Evolutionary conservation across 2,888 invertebrate species (phyloP), one percentile per base, ranked within the genome.

Genomic region (Cotesia congregata): DNA sequence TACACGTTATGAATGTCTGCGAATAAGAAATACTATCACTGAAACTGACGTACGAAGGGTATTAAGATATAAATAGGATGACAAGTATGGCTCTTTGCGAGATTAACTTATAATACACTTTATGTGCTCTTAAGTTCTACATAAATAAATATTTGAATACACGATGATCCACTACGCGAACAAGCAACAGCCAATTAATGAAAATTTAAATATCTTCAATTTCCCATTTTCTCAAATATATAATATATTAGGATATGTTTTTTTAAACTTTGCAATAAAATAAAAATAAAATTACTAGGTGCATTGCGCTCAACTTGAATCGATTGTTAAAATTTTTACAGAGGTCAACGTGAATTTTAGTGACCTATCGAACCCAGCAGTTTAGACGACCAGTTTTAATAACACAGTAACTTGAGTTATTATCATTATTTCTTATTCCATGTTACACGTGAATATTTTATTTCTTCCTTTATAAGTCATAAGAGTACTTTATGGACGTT

Each of bases 291-390:
- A 65, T 65, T 38, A 65, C 12, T 65, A 20, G 68, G 68, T 68
- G 74, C 74, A 74, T 74, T 68, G 74, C 68, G 74, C 68, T 62
- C 68, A 68, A 61, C 39, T 68, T 60, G 4, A 38, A 74, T 74
- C 74, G 74, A 74, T 74, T 41, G 68, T 41, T 40, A 15, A 40
- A 60, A 74, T 68, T 68, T 74, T 61, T 17, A 74, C 61, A 68
- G 74, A 61, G 74, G 74, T 68, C 68, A 74, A 38, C 20, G 20
- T 9, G 15, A 30, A 73, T 73, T 65, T 38, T 38, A 20, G 65
- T 38, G 65, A 65, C 65, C 65, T 38, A 65, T 65, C 65, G 65
- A 65, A 38, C 65, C 30, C 20, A 12, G 30, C 5, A 65, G 65
- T 65, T 50, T 12, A 7, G 50, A 50, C 50, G 9, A 50, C 3